Conservation (phyloP, 1,140 invertebrate species). For the Coboldia fuscipes region DNA sequence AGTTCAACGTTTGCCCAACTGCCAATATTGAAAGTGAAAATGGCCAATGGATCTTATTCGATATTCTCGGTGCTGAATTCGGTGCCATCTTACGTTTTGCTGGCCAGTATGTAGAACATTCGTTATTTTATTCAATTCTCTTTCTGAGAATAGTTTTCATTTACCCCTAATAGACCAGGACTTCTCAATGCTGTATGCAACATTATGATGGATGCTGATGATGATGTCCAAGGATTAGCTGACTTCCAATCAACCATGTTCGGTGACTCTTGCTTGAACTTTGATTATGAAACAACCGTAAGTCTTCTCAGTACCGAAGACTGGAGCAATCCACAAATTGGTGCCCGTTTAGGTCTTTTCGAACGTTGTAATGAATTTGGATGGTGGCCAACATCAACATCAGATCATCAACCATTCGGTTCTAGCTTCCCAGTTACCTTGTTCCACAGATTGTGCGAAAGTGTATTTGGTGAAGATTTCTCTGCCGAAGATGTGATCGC, state of each 20-base stretch:
- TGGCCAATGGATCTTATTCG: background rate
- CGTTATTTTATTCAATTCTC: background rate
- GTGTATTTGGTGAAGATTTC: too few species aligned
- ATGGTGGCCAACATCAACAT: conserved; percentile 43
- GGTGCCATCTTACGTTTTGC: background rate
- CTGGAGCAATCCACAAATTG: background rate
- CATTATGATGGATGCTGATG: background rate
- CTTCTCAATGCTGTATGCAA: background rate
- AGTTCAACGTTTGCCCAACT: background rate
- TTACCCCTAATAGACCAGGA: background rate
- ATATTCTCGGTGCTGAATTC: background rate
- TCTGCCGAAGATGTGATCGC: too few species aligned
- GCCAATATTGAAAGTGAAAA: background rate
- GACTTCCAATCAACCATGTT: background rate
- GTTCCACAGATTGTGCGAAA: too few species aligned
- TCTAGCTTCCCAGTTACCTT: conserved; percentile 9
- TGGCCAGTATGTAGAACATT: background rate
- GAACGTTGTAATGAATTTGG: conserved; percentile 57
- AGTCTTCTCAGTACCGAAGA: background rate
- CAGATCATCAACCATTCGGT: conserved; percentile 35
- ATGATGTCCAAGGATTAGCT: background rate
- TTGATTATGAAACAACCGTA: background rate
- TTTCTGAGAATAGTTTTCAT: background rate
- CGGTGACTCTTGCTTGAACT: background rate
- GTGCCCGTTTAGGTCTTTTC: conserved; percentile 36